These are phyloP conservation scores for Palythoa heliodiscus DNA, from an alignment of 92 coral and sea anemone genomes.

Conservation along the genomic window DNA sequence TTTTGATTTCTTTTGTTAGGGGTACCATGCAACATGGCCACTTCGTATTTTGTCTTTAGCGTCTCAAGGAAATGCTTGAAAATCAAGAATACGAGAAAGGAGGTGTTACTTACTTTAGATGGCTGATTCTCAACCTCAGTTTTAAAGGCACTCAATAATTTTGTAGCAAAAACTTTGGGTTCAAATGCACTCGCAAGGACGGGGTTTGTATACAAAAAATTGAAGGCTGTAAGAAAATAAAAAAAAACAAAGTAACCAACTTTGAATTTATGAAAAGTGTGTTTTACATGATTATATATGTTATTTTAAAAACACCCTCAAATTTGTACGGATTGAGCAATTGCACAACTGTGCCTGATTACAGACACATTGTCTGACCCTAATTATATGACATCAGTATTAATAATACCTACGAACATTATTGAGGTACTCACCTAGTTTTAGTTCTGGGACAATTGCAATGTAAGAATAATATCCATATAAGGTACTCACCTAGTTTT, in stretches of 20 bases:
- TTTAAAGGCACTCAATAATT: background rate
- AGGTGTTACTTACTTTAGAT: background rate
- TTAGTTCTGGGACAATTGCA: constrained; percentile 73
- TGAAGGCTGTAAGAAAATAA: background rate
- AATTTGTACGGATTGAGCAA: too few species aligned
- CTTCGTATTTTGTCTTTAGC: too few species aligned
- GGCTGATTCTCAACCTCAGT: background rate
- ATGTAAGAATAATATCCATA: constrained; percentile 67
- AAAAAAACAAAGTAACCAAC: background rate
- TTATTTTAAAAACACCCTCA: background rate
- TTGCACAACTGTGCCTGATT: too few species aligned
- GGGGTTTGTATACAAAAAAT: constrained; percentile 13
- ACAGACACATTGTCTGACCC: too few species aligned
- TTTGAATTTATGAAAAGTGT: background rate
- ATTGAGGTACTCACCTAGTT: constrained; percentile 76
- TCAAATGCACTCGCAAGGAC: background rate
- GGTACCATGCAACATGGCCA: too few species aligned
- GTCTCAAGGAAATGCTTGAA: too few species aligned
- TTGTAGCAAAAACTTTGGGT: background rate
- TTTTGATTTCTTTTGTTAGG: too few species aligned
- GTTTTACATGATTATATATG: background rate
- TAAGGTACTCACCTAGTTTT: constrained; percentile 75
- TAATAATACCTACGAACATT: too few species aligned
- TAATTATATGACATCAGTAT: too few species aligned
- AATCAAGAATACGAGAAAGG: too few species aligned